phyloP scores from a whole-genome alignment of 2,113 vertebrate species.

The Martes martes region DNA sequence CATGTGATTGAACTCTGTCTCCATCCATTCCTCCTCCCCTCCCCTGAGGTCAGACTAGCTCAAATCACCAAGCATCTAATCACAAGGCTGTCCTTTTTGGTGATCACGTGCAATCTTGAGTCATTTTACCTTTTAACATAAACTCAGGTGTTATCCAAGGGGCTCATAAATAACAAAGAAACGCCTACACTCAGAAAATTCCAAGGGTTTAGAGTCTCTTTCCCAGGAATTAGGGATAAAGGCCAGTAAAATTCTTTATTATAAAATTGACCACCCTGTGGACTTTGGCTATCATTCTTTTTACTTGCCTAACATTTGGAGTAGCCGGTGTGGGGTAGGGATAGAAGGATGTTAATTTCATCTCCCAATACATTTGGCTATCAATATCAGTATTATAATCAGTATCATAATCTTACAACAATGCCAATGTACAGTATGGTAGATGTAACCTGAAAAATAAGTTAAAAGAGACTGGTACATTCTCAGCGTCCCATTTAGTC shows the following conservation, averaged over 20 bases:
- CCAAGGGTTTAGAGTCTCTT: neutral
- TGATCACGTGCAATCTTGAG: neutral
- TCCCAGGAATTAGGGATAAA: neutral
- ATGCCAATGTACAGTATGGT: neutral
- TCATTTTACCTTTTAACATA: neutral
- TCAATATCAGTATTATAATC: neutral
- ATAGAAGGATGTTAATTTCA: neutral
- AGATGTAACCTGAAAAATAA: neutral
- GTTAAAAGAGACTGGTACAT: neutral
- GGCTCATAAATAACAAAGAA: neutral
- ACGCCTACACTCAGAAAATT: neutral
- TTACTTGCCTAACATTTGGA: neutral
- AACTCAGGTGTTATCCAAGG: neutral
- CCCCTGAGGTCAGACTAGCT: neutral
- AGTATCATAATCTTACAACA: neutral
- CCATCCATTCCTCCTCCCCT: neutral
- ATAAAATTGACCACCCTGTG: neutral
- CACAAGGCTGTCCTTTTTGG: neutral
- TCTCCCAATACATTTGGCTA: neutral
- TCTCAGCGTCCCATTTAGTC: neutral
- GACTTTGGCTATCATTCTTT: neutral
- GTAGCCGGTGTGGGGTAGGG: neutral
- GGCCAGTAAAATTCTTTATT: neutral
- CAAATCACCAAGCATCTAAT: neutral
- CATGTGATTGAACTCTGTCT: neutral